Percentiles rank a stretch among this genome's conserved stretches.
Conservation (phyloP, 2,888 invertebrate genomes). For the Coelinius sp. region DNA sequence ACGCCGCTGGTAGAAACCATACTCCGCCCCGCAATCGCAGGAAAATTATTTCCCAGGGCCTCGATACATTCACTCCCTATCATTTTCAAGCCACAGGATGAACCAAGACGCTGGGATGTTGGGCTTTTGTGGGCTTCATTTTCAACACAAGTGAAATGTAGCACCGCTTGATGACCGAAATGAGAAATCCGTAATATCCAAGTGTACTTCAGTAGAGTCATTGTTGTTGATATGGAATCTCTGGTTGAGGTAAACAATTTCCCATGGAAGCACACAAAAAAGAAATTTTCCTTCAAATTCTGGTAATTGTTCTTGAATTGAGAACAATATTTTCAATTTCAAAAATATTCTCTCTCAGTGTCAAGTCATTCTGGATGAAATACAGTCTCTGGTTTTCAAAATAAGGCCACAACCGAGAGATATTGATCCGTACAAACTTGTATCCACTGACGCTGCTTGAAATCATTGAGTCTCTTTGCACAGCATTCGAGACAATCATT, state of each 20-base stretch:
- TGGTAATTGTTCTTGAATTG: too few relatives aligned
- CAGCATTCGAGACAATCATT: neutral
- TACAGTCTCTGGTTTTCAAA: too few relatives aligned
- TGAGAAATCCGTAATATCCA: neutral
- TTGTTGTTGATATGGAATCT: too few relatives aligned
- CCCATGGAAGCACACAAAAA: too few relatives aligned
- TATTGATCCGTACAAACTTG: too few relatives aligned
- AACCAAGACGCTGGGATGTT: neutral
- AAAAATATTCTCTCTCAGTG: too few relatives aligned
- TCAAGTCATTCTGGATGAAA: neutral
- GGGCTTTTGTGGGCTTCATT: neutral
- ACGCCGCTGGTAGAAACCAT: neutral
- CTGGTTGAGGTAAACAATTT: neutral
- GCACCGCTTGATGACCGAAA: conserved; percentile 2
- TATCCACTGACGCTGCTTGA: neutral
- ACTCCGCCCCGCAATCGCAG: neutral
- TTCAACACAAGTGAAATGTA: neutral
- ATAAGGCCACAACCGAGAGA: too few relatives aligned
- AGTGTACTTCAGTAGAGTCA: neutral
- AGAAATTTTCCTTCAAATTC: too few relatives aligned
- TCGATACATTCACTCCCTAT: conserved; percentile 1
- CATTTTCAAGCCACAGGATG: neutral
- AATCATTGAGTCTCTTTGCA: neutral
- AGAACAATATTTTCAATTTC: too few relatives aligned
- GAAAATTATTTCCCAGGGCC: conserved; percentile 11